These are phyloP conservation scores for Aradophagus sp. DNA, from an alignment of 1,140 invertebrate genomes.

Conservation along the genomic window DNA sequence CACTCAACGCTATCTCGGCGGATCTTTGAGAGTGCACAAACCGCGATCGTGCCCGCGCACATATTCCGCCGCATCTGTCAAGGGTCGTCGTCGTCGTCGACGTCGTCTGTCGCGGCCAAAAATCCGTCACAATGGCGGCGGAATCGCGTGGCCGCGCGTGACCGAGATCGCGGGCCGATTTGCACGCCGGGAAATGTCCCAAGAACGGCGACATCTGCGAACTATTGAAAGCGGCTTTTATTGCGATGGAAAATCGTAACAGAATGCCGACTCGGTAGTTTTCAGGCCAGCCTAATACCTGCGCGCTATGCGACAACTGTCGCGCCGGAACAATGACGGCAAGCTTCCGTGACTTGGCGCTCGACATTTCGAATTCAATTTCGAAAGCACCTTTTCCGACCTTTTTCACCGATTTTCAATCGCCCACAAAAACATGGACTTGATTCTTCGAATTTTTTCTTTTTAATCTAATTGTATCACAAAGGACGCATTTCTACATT, in stretches of 20 bases:
- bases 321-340: too few relatives aligned
- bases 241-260: slow-evolving; percentile 11
- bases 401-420: too few relatives aligned
- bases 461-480: too few relatives aligned
- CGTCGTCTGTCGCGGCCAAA: slow-evolving; percentile 15
- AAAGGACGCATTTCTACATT: too few relatives aligned
- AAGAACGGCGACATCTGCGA: slow-evolving; percentile 13
- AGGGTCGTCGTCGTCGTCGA: too few relatives aligned
- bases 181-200: slow-evolving; percentile 10
- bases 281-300: background rate
- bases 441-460: too few relatives aligned
- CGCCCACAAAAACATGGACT: too few relatives aligned
- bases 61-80: slow-evolving; percentile 43
- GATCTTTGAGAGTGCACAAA: too few relatives aligned
- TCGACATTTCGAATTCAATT: too few relatives aligned
- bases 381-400: too few relatives aligned
- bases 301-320: too few relatives aligned
- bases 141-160: slow-evolving; percentile 29
- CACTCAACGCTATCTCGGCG: slow-evolving; percentile 14
- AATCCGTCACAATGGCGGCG: slow-evolving; percentile 12
- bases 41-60: slow-evolving; percentile 38
- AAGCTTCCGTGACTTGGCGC: too few relatives aligned
- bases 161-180: slow-evolving; percentile 40
- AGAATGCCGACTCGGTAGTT: background rate
- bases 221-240: slow-evolving; percentile 17